Evolutionary conservation across 1,140 invertebrate species (phyloP).

Genomic region (Drosophila parabipectinata): DNA sequence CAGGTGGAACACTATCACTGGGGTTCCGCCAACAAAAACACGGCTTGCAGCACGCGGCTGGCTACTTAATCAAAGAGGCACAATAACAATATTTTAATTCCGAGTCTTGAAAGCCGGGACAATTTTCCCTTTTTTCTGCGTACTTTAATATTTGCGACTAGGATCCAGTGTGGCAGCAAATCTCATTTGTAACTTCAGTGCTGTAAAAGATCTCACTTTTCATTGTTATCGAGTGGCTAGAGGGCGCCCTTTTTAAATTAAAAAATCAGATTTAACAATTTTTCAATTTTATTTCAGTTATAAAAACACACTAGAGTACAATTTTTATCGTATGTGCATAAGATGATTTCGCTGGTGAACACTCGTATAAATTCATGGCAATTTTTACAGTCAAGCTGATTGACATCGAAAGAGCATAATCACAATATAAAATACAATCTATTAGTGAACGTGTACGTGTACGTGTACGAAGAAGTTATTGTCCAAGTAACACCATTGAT

Average conservation of each 20-base stretch:
- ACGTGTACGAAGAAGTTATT: conserved; percentile 49
- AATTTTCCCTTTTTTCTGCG: conserved; percentile 13
- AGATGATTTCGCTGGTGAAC: conserved; percentile 57
- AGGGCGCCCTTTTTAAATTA: conserved; percentile 11
- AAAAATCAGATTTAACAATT: conserved; percentile 37
- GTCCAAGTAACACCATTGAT: conserved; percentile 48
- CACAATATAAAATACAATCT: conserved; percentile 38
- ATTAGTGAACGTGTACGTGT: conserved; percentile 39
- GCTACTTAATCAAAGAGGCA: background rate
- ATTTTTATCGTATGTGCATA: conserved; percentile 52
- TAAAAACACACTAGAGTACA: conserved; percentile 61
- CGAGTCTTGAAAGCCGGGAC: background rate
- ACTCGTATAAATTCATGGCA: conserved; percentile 60
- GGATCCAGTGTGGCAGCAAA: background rate
- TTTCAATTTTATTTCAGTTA: conserved; percentile 68
- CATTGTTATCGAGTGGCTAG: background rate
- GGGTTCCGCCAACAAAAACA: background rate
- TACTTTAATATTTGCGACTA: conserved; percentile 5
- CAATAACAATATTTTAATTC: background rate
- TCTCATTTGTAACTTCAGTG: background rate
- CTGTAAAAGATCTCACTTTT: background rate
- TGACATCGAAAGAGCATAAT: conserved; percentile 31
- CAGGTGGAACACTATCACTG: background rate
- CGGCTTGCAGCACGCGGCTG: conserved; percentile 18
- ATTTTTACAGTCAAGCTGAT: conserved; percentile 40